These are phyloP conservation scores for Leuciscus waleckii DNA, from an alignment of 2,797 vertebrate genomes.

Conservation along the genomic window DNA sequence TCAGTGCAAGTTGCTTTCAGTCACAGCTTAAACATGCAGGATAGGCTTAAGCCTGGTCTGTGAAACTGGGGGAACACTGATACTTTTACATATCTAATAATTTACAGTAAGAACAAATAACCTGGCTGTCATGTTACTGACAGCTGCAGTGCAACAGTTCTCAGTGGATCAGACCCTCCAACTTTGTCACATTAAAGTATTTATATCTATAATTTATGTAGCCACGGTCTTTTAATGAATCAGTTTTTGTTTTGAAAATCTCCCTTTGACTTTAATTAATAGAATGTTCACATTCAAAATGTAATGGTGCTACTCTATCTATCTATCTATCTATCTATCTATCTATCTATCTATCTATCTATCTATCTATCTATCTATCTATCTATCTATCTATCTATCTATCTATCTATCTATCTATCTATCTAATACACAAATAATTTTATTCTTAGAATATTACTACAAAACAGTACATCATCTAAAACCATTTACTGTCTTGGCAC, in stretches of 20 bases:
- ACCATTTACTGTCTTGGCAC: not conserved
- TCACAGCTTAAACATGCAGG: no score
- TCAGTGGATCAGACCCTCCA: no score
- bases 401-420: not conserved
- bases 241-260: no score
- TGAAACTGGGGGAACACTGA: not conserved
- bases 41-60: no score
- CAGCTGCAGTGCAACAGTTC: not conserved
- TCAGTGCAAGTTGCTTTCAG: no score
- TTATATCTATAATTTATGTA: not conserved
- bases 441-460: not conserved
- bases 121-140: not conserved
- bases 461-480: not conserved
- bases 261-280: no score
- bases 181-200: not conserved
- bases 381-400: not conserved
- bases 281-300: no score
- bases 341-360: not conserved
- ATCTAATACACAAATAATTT: not conserved
- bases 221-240: not conserved
- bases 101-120: constrained; percentile 2
- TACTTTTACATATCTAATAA: not conserved
- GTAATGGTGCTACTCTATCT: no score
- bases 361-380: not conserved
- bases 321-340: no score